Conservation (phyloP, 2,888 invertebrate genomes). For the Ferrisia virgata region DNA sequence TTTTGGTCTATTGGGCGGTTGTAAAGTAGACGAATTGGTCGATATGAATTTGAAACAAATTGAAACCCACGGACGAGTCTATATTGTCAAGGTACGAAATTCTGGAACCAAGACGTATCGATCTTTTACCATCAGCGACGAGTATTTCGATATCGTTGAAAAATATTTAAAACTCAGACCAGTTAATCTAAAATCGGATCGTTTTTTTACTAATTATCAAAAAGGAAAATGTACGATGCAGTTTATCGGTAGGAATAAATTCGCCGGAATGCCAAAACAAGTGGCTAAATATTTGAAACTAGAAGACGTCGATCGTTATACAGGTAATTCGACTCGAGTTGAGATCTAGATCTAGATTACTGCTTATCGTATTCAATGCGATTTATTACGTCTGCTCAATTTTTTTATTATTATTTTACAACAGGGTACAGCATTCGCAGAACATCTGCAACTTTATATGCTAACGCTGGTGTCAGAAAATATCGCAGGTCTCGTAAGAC, state of each 20-base stretch:
- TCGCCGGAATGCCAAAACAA: neutral
- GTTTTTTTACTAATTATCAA: neutral
- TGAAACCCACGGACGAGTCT: neutral
- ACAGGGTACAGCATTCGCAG: neutral
- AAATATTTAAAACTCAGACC: neutral
- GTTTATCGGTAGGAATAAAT: neutral
- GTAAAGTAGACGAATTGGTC: neutral
- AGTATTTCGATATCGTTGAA: neutral
- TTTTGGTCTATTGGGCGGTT: neutral
- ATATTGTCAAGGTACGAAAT: neutral
- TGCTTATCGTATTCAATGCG: too few relatives aligned
- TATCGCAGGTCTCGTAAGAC: neutral
- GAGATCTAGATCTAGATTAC: too few relatives aligned
- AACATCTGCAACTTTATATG: neutral
- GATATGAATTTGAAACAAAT: neutral
- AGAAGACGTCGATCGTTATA: neutral
- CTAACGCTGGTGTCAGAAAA: neutral
- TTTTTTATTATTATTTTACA: neutral
- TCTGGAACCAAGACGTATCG: neutral
- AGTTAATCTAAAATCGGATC: neutral
- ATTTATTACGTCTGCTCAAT: too few relatives aligned
- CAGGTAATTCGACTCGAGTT: neutral
- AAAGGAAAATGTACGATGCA: neutral
- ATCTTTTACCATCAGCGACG: neutral
- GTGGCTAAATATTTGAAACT: neutral